Conservation (phyloP, 2,888 invertebrate species). For the Epinotia bilunana region DNA sequence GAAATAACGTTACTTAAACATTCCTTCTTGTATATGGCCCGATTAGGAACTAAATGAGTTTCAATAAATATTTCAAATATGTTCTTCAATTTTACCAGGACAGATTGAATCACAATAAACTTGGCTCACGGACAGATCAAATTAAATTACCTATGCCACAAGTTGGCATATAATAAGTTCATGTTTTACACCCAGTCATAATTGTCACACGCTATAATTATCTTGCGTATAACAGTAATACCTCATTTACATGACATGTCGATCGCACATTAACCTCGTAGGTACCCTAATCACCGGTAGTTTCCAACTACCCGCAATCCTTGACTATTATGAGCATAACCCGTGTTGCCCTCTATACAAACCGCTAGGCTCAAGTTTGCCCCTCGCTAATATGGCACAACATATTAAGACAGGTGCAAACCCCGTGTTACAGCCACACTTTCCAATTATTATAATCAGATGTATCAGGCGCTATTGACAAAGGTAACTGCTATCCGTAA, state of each 20-base stretch:
- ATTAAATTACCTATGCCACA: too few relatives aligned
- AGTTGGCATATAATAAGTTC: too few relatives aligned
- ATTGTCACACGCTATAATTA: neutral
- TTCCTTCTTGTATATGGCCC: too few relatives aligned
- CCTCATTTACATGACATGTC: neutral
- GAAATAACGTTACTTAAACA: too few relatives aligned
- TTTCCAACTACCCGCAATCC: neutral
- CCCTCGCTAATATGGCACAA: neutral
- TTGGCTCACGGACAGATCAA: too few relatives aligned
- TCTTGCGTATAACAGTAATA: neutral
- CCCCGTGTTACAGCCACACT: neutral
- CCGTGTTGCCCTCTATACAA: conserved; percentile 7
- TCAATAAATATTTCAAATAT: too few relatives aligned
- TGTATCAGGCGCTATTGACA: conserved; percentile 2
- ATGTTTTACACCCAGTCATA: too few relatives aligned
- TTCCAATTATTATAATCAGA: conserved; percentile 19
- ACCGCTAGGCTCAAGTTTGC: neutral
- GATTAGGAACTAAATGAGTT: too few relatives aligned
- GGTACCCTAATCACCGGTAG: conserved; percentile 4
- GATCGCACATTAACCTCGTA: conserved; percentile 21
- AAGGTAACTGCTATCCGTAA: neutral
- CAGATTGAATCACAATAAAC: too few relatives aligned
- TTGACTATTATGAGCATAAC: neutral
- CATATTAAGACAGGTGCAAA: neutral
- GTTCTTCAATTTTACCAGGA: too few relatives aligned